These are phyloP conservation scores for Procambarus clarkii DNA, from an alignment of 1,140 invertebrate genomes.

Conservation along the genomic window DNA sequence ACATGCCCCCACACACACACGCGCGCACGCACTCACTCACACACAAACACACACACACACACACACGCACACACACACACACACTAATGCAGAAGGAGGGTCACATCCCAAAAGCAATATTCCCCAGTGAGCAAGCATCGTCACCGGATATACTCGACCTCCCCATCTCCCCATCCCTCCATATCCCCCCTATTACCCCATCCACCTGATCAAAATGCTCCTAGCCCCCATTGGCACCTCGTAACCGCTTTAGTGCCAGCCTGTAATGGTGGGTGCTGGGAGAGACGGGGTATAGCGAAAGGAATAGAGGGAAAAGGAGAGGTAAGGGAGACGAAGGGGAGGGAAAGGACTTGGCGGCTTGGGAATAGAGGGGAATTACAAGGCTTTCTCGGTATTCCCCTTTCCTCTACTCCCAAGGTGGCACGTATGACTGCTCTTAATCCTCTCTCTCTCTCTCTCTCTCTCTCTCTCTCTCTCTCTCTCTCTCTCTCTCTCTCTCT, in stretches of 20 bases:
- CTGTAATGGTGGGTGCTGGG: conserved; percentile 44
- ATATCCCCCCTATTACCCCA: neutral
- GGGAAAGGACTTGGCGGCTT: neutral
- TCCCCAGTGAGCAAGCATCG: conserved; percentile 27
- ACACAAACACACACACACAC: too few relatives aligned
- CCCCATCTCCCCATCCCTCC: neutral
- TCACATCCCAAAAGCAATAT: conserved; percentile 22
- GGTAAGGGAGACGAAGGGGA: neutral
- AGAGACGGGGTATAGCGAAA: neutral
- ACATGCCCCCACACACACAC: too few relatives aligned
- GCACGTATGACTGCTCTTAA: neutral
- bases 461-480: neutral
- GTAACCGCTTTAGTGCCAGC: conserved; percentile 59
- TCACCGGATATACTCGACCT: neutral
- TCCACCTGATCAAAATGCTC: conserved; percentile 61
- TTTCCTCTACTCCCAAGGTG: too few relatives aligned
- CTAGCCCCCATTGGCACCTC: conserved; percentile 51
- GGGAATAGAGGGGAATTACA: too few relatives aligned
- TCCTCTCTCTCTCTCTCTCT: conserved; percentile 15
- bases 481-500: neutral
- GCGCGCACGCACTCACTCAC: too few relatives aligned
- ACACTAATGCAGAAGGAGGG: conserved; percentile 11
- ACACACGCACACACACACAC: too few relatives aligned
- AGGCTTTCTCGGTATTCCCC: too few relatives aligned
- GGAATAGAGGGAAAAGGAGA: too few relatives aligned